Evolutionary conservation across 53 echinoderm and acorn worm species (phyloP).

Genomic region (Luidia sarsii): DNA sequence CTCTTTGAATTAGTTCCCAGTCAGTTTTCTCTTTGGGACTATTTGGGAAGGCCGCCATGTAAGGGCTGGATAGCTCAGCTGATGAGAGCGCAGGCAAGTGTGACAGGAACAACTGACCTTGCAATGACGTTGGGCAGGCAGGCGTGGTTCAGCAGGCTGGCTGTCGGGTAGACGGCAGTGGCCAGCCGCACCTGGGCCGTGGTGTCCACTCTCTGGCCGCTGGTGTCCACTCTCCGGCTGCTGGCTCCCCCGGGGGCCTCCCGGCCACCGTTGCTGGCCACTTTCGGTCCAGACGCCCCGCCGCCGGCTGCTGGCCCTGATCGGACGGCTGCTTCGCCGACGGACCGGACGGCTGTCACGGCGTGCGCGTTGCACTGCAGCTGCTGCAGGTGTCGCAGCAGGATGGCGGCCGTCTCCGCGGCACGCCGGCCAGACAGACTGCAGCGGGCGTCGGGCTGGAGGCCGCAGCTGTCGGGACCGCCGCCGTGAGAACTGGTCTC

Average conservation of each 20-base stretch:
- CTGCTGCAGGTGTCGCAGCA: constrained; percentile 73
- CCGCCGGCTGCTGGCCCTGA: neutral
- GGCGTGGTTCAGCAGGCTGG: constrained; percentile 87
- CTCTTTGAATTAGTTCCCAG: no score
- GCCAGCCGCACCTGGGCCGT: constrained; percentile 79
- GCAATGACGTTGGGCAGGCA: constrained; percentile 92
- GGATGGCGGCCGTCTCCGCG: neutral
- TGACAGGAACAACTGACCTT: constrained; percentile 50
- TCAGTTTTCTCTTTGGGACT: neutral
- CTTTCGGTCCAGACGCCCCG: no score
- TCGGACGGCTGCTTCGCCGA: neutral
- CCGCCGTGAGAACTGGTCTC: no score
- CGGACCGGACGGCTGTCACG: constrained; percentile 69
- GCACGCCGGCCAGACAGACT: neutral
- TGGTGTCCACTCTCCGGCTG: neutral
- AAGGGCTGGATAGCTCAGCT: no score
- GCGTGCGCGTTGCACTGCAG: constrained; percentile 91
- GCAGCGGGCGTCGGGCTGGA: neutral
- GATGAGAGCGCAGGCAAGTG: neutral
- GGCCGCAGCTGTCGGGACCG: no score
- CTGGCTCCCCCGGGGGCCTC: no score
- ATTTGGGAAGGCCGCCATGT: no score
- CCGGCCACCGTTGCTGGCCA: no score
- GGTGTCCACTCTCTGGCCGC: no score
- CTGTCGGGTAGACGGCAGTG: constrained; percentile 84